Evolutionary conservation across 2,113 vertebrate species (phyloP), one percentile per base, ranked within the genome.

Genomic region (Pachycephala philippinensis): DNA sequence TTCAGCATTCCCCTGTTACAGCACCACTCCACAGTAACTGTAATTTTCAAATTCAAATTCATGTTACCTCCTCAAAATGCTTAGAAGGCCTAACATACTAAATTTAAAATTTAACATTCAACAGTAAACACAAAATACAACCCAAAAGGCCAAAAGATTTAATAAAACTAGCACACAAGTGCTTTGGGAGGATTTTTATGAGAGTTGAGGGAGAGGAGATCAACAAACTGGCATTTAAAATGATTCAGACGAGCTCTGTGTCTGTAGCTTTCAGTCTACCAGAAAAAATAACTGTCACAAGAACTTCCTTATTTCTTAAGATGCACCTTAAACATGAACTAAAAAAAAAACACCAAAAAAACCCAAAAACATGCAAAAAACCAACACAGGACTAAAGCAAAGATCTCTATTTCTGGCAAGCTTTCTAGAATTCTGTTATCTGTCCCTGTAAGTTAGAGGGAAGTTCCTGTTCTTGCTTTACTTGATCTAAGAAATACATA

Each of bases 181-280:
- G 65, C 57, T 87, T 71, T 65, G 37, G 57, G 74, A 57, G 23
- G 24, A 76, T 47, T 90, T 89, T 93, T 91, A 82, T 54, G 65
- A 79, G 31, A 76, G n/a, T 56, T 94, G 74, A 79, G 94, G 65
- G 84, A 93, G 6, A 78, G 2, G 9, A 78, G 28, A 84, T 75
- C 23, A 89, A 91, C 69, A 54, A 84, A 89, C 6, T 31, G 31
- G n/a, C 57, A 91, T 89, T 87, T 91, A 53, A 93, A 95, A 76
- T 89, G 1, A 91, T 92, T 94, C 86, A 92, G 68, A 84, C 3
- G 23, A 89, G 54, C 47, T 90, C 42, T 80, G 40, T 76, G 30
- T 54, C 76, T 44, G 31, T n/a, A 78, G 35, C n/a, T 92, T 96
- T 90, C 72, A 60, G 35, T 89, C 24, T 68, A 64, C 35, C 20